Evolutionary conservation across 2,113 vertebrate species (phyloP), one percentile per base, ranked within the genome.

Genomic region (Columba livia): DNA sequence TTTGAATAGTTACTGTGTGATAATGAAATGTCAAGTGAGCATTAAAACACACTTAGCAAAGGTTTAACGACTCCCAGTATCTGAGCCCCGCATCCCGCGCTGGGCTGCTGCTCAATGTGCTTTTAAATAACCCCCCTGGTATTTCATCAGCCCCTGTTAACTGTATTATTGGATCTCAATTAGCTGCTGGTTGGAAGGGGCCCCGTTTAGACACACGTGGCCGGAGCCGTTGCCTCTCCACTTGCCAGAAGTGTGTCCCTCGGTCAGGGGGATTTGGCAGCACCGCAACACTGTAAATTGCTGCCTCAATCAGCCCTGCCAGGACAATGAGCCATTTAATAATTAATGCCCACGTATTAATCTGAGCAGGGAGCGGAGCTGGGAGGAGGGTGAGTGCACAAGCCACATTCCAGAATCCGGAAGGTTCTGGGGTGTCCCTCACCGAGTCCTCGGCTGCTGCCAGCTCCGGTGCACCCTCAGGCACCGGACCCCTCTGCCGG

Each of bases 41-140:
- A 91, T 92, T 97, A 97, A 97, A 97, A 92, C 94, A 94, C 80
- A 90, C 66, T 74, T 85, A 92, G 94, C 72, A 20, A 83, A 75
- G 85, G 69, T 93, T 86, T 94, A 97, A 95, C 56, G 79, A 94
- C 90, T 96, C 89, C 57, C 38, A 58, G 89, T 93, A 77, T 69
- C 92, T 2, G 24, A 88, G 69, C n/a, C 80, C 12, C 15, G 8
- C 5, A 20, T 14, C 94, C 89, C 25, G 26, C n/a, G 7, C 75
- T 13, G 66, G 70, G 69, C 51, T 25, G 60, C 67, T 4, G 48
- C 96, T 96, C 95, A 32, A 65, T 85, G 42, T 5, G 56, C 20
- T 48, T 58, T 70, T 20, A 91, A 88, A 82, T 48, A 15, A 23
- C 44, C 47, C 91, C 90, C 85, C 77, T 0, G 44, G 71, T 40